Evolutionary conservation across 1,140 invertebrate species (phyloP).

Genomic region (Danaus melanippus): DNA sequence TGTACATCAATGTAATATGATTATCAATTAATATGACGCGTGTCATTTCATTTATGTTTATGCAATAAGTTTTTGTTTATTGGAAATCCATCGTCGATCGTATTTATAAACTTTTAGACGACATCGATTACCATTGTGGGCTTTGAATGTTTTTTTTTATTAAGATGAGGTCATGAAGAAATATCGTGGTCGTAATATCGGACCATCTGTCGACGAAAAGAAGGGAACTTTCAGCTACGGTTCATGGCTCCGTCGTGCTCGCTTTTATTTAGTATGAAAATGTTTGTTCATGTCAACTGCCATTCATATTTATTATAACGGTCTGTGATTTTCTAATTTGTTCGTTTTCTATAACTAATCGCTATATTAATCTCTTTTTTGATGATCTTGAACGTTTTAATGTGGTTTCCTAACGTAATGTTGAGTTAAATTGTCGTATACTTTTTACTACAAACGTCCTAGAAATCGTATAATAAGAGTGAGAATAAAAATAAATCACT

Average conservation of each 20-base stretch:
- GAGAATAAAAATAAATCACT: neutral
- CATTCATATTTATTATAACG: constrained; percentile 26
- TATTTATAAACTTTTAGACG: constrained; percentile 42
- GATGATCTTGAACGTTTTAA: too few species aligned
- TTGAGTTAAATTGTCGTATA: constrained; percentile 16
- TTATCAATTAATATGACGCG: too few species aligned
- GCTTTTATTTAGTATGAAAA: constrained; percentile 55
- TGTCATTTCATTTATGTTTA: too few species aligned
- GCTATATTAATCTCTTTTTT: too few species aligned
- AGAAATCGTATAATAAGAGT: constrained; percentile 3
- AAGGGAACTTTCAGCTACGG: constrained; percentile 56
- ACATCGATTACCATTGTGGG: constrained; percentile 41
- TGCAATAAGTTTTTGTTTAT: too few species aligned
- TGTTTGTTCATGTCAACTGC: constrained; percentile 38
- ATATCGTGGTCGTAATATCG: constrained; percentile 54
- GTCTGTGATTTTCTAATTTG: too few species aligned
- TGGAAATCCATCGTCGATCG: too few species aligned
- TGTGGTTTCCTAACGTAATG: constrained; percentile 1
- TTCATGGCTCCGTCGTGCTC: constrained; percentile 53
- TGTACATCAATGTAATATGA: too few species aligned
- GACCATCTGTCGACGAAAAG: too few species aligned
- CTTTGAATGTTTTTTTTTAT: constrained; percentile 60
- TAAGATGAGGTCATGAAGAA: constrained; percentile 68
- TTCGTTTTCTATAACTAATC: too few species aligned
- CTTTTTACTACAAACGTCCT: constrained; percentile 8